These are phyloP conservation scores for Microcebus murinus DNA, from an alignment of 2,113 vertebrate genomes.

Conservation along the genomic window DNA sequence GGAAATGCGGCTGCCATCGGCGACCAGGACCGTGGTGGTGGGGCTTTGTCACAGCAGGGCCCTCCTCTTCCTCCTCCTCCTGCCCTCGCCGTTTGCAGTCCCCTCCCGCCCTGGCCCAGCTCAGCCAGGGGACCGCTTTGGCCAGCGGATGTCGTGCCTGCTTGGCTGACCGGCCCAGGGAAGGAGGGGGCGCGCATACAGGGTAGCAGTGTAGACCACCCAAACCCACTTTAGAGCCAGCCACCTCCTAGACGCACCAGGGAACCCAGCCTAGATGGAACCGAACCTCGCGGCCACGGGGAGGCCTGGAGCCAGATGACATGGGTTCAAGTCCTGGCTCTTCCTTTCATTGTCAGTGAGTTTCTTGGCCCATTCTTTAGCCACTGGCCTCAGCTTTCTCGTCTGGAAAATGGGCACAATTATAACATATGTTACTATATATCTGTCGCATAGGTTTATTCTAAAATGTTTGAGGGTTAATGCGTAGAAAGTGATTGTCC, in stretches of 20 bases:
- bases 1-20: not conserved
- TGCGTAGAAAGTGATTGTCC: no score
- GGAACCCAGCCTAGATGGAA: not conserved
- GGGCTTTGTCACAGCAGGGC: no score
- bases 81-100: accelerated
- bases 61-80: not conserved
- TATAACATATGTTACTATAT: no score
- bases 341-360: no score
- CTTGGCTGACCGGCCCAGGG: not conserved
- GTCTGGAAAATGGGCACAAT: no score
- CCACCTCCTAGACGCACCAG: not conserved
- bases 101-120: accelerated
- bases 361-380: no score
- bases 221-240: no score
- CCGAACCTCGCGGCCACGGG: not conserved
- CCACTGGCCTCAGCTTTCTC: no score
- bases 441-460: no score
- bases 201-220: not conserved
- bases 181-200: not conserved
- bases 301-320: not conserved
- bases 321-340: no score
- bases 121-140: not conserved
- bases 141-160: not conserved
- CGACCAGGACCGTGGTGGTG: not conserved
- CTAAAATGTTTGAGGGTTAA: no score